Evolutionary conservation across 2,888 invertebrate genomes (phyloP).

Genomic region (Frankliniella fusca): DNA sequence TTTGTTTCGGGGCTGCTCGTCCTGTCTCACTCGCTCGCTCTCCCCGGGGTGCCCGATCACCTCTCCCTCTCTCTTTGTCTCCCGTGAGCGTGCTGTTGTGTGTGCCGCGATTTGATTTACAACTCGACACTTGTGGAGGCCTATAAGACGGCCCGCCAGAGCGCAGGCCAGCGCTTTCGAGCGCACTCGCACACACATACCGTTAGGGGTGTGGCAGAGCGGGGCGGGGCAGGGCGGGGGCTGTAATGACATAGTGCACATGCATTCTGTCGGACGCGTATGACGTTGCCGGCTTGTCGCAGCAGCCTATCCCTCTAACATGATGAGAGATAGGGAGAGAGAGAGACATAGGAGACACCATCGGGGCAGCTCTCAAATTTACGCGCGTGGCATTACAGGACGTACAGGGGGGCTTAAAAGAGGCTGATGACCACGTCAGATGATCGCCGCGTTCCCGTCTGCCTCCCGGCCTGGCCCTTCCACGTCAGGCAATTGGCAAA

Average conservation of each 20-base stretch:
- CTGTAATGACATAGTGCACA: too few species aligned
- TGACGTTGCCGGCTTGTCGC: too few species aligned
- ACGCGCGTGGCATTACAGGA: too few species aligned
- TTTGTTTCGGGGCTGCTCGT: slow-evolving; percentile 27
- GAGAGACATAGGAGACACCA: too few species aligned
- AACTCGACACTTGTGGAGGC: neutral
- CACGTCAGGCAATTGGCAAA: neutral
- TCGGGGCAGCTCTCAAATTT: too few species aligned
- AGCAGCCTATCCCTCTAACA: too few species aligned
- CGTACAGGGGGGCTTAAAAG: too few species aligned
- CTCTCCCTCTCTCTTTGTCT: slow-evolving; percentile 6
- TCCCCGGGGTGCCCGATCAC: too few species aligned
- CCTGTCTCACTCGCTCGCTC: slow-evolving; percentile 33
- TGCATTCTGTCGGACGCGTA: too few species aligned
- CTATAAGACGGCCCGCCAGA: neutral
- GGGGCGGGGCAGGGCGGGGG: too few species aligned
- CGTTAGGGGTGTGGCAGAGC: neutral
- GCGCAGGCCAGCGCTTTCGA: neutral
- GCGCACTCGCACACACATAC: slow-evolving; percentile 4
- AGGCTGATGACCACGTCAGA: too few species aligned
- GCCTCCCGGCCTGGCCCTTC: neutral
- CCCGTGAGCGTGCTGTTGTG: slow-evolving; percentile 3
- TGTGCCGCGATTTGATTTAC: slow-evolving; percentile 14
- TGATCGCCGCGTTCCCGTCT: neutral
- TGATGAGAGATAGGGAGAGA: too few species aligned